Evolutionary conservation across 2,113 vertebrate genomes (phyloP), one percentile per base, ranked within the genome.

Genomic region (Terrapene triunguis): DNA sequence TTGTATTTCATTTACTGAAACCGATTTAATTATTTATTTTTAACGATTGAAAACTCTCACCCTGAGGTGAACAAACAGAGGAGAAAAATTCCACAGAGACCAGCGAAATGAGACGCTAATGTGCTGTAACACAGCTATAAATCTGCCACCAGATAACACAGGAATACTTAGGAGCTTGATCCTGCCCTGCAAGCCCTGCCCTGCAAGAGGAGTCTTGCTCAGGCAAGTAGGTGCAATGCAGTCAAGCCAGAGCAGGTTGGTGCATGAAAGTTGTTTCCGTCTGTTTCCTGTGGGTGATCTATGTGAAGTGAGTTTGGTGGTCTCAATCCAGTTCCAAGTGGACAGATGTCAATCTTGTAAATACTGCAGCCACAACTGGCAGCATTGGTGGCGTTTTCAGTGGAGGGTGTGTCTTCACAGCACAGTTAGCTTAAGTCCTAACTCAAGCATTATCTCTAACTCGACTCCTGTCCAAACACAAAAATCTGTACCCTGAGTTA

Each of bases 181-280:
- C 32, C 32, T 35, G 32, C 8, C 42, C 38, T 42, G 38, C 35
- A 65, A 65, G 29, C 59, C 13, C 59, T 6, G 13, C 6, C n/a
- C 72, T 65, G 29, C 10, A 55, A 35, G 47, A 1, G 0, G 42
- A 0, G 0, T 35, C 38, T 72, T 62, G 2, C 32, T 38, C 3
- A 7, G 5, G 4, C 0, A 35, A 87, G 79, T 24, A 10, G 16
- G 19, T 32, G 51, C 65, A 13, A 0, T 3, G 12, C 11, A 79
- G 29, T 65, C 32, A 65, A 65, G 62, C 14, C 7, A 65, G 29
- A 1, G 53, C 78, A 82, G 76, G 29, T 2, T 1, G 2, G 65
- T 2, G 22, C 32, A 22, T 42, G 50, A 5, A 59, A 84, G 83
- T 1, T 25, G 8, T 1, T 84, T 72, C 51, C 13, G n/a, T 51